These are phyloP conservation scores for Microplitis demolitor DNA, from an alignment of 1,140 invertebrate genomes.

Conservation along the genomic window DNA sequence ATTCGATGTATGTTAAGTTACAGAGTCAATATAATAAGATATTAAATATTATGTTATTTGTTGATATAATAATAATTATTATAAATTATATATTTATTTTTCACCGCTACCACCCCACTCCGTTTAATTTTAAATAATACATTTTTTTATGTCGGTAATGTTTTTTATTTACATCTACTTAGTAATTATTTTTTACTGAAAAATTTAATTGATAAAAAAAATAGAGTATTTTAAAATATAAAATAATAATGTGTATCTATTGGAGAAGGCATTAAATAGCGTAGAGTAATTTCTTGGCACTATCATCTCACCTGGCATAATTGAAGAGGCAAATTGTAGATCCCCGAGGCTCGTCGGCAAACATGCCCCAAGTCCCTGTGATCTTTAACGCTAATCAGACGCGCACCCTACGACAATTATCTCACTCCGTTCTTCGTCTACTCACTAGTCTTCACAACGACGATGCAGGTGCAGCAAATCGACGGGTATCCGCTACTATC, in stretches of 20 bases:
- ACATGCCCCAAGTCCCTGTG: slow-evolving; percentile 32
- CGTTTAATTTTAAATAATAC: too few relatives aligned
- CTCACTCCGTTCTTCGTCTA: neutral
- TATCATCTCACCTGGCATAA: slow-evolving; percentile 28
- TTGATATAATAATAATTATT: neutral
- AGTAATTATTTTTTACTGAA: too few relatives aligned
- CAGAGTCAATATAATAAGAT: slow-evolving; percentile 52
- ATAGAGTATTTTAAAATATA: neutral
- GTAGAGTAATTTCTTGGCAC: neutral
- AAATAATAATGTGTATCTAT: neutral
- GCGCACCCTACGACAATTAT: slow-evolving; percentile 8
- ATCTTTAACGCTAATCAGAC: slow-evolving; percentile 39
- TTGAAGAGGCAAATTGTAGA: slow-evolving; percentile 32
- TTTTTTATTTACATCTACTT: too few relatives aligned
- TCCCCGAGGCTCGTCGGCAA: neutral
- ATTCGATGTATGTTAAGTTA: slow-evolving; percentile 60
- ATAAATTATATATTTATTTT: slow-evolving; percentile 1
- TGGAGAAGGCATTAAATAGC: neutral
- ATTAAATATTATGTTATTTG: slow-evolving; percentile 44
- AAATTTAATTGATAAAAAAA: too few relatives aligned
- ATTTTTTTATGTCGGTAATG: too few relatives aligned
- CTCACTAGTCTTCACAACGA: too few relatives aligned
- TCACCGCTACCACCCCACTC: neutral
- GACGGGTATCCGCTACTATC: too few relatives aligned
- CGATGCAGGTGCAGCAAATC: neutral